These are phyloP conservation scores for Elanoides forficatus DNA, from an alignment of 2,113 vertebrate species.

Conservation along the genomic window DNA sequence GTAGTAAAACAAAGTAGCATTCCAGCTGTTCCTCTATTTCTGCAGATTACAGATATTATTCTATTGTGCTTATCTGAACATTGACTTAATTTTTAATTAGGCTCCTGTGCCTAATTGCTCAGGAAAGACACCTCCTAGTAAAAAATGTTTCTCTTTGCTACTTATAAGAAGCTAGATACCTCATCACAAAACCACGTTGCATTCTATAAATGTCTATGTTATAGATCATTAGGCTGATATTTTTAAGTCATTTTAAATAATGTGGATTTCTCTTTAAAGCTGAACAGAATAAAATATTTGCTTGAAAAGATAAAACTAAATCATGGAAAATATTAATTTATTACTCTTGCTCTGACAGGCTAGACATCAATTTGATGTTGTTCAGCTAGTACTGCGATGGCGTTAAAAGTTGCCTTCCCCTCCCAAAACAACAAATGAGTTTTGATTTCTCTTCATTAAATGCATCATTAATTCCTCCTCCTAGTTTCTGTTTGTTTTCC, in stretches of 20 bases:
- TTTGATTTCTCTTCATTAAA: slow-evolving; percentile 51
- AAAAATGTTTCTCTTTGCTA: slow-evolving; percentile 38
- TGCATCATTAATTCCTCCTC: slow-evolving; percentile 46
- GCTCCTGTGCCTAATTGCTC: slow-evolving; percentile 58
- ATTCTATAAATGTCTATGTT: slow-evolving; percentile 14
- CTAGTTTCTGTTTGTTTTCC: slow-evolving; percentile 51
- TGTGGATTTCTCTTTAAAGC: slow-evolving; percentile 37
- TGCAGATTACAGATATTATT: slow-evolving; percentile 25
- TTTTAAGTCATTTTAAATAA: slow-evolving; percentile 40
- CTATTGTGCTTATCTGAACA: slow-evolving; percentile 51
- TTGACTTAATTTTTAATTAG: slow-evolving; percentile 71
- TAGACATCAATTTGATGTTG: not conserved
- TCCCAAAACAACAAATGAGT: slow-evolving; percentile 36
- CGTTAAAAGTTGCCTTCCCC: not conserved
- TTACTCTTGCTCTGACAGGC: not conserved
- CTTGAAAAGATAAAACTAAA: slow-evolving; percentile 7
- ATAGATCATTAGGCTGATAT: slow-evolving; percentile 46
- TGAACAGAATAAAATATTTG: slow-evolving; percentile 27
- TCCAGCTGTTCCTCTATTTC: not conserved
- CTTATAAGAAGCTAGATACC: slow-evolving; percentile 39
- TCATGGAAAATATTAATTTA: not conserved
- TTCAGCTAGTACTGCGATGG: not conserved
- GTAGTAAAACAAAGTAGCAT: not conserved
- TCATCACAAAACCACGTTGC: not conserved
- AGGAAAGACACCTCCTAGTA: slow-evolving; percentile 43